These are phyloP conservation scores for Pogonocherus hispidulus DNA, from an alignment of 2,888 invertebrate genomes.

Conservation along the genomic window DNA sequence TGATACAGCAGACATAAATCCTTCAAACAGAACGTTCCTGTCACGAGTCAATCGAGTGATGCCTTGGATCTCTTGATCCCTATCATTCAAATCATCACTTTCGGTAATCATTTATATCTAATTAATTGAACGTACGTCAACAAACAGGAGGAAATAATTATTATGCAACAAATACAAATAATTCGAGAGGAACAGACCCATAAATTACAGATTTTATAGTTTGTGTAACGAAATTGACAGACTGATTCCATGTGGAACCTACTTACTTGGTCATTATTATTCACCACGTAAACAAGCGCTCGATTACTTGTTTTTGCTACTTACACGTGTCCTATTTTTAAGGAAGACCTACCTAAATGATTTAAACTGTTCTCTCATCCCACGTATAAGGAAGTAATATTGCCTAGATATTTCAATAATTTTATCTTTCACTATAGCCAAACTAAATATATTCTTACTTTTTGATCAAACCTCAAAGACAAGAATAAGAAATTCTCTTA, in stretches of 20 bases:
- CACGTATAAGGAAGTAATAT: not conserved
- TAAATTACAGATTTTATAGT: slow-evolving; percentile 23
- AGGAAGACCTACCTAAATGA: not conserved
- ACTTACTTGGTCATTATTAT: slow-evolving; percentile 18
- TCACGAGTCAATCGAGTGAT: slow-evolving; percentile 21
- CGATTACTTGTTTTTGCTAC: slow-evolving; percentile 10
- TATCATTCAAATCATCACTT: slow-evolving; percentile 20
- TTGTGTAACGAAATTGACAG: slow-evolving; percentile 24
- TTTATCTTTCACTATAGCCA: too few species aligned
- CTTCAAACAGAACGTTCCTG: not conserved
- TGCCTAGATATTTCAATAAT: not conserved
- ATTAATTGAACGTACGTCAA: slow-evolving; percentile 13
- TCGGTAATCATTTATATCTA: slow-evolving; percentile 9
- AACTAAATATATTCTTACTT: too few species aligned
- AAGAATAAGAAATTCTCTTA: too few species aligned
- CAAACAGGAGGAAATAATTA: slow-evolving; percentile 23
- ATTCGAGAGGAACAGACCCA: slow-evolving; percentile 21
- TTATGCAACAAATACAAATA: slow-evolving; percentile 31
- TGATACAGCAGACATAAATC: slow-evolving; percentile 2
- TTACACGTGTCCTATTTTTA: slow-evolving; percentile 24
- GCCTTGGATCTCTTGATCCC: slow-evolving; percentile 21
- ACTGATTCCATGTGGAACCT: slow-evolving; percentile 19
- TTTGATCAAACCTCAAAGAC: too few species aligned
- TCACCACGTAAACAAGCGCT: slow-evolving; percentile 15
- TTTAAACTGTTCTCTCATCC: not conserved